phyloP scores from a whole-genome alignment of 1,140 invertebrate species.

The Achatina immaculata region DNA sequence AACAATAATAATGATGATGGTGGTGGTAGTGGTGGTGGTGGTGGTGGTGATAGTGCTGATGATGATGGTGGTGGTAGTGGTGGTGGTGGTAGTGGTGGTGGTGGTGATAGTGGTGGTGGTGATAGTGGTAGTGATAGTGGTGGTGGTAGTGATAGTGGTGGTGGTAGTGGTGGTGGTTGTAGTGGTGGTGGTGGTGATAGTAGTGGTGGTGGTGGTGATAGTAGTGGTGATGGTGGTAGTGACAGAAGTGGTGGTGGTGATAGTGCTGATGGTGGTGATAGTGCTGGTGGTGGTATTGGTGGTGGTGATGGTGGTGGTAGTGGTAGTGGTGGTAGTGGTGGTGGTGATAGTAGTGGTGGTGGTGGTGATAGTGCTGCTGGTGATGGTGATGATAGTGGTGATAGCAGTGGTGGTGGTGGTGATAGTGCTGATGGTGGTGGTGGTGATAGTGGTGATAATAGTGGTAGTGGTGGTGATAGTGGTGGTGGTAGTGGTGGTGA shows the following conservation, averaged over 20 bases:
- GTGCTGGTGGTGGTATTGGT: slow-evolving; percentile 4
- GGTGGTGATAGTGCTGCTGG: not conserved
- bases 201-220: not conserved
- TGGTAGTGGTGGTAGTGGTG: not conserved
- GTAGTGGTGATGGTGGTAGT: not conserved
- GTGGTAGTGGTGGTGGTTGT: not conserved
- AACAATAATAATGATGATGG: not conserved
- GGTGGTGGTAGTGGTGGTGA: not conserved
- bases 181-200: not conserved
- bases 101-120: not conserved
- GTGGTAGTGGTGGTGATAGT: not conserved
- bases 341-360: not conserved
- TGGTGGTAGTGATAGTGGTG: not conserved
- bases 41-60: not conserved
- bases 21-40: not conserved
- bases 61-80: not conserved
- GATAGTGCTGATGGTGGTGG: slow-evolving; percentile 9
- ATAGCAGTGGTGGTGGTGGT: slow-evolving; percentile 29
- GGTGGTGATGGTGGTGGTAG: slow-evolving; percentile 10
- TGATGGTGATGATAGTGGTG: slow-evolving; percentile 15
- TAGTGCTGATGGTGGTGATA: slow-evolving; percentile 23
- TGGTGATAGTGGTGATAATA: slow-evolving; percentile 1
- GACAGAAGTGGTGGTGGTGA: not conserved
- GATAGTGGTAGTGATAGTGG: not conserved
- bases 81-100: not conserved